Base-by-base conservation (phyloP, 2,888 invertebrate species). In the Eurytoma californica region DNA sequence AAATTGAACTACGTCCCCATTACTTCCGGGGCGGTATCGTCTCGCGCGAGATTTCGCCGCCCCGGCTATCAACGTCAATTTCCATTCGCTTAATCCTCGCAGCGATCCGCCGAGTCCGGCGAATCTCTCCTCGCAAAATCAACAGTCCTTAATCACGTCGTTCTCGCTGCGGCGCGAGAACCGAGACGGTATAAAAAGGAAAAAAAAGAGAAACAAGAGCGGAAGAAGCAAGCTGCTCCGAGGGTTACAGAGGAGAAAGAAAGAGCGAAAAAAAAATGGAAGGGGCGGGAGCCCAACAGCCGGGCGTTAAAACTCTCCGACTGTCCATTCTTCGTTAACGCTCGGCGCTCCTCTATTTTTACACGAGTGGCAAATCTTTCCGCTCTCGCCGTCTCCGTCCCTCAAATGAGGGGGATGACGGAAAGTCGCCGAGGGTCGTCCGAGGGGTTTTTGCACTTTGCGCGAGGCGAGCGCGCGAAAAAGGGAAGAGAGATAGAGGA, bases 381-480 rank as follows among this genome's bases (percentile, higher is more conserved):
- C 72, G 78, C 53, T 66, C 68, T 20, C 16, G 20, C 67, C 55
- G 47, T 70, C 73, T 73, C 55, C 53, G 18, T 72, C 63, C 30
- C 18, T 60, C 20, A 18, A 57, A 63, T 61, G 72, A 72, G 72
- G 72, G 65, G 57, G 68, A 20, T 53, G 51, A 66, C 66, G 66
- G 30, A 20, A 57, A 57, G 69, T 28, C n/a, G 55, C 57, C 57
- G 70, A 39, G 39, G 9, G 30, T 55, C 72, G 24, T 39, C 39
- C 13, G 28, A 65, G 72, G 68, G 73, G 69, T 79, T 79, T 79
- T 74, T 74, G 78, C 73, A 73, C 78, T 79, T 72, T 78, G 72
- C 68, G 28, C 66, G 49, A 30, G 47, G 65, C 55, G 55, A n/a
- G 57, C 53, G 20, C 63, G 76, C 69, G 58, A 70, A 67, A 65